These are phyloP conservation scores for Steinernema hermaphroditum DNA, from an alignment of 2,888 invertebrate species.

Conservation along the genomic window DNA sequence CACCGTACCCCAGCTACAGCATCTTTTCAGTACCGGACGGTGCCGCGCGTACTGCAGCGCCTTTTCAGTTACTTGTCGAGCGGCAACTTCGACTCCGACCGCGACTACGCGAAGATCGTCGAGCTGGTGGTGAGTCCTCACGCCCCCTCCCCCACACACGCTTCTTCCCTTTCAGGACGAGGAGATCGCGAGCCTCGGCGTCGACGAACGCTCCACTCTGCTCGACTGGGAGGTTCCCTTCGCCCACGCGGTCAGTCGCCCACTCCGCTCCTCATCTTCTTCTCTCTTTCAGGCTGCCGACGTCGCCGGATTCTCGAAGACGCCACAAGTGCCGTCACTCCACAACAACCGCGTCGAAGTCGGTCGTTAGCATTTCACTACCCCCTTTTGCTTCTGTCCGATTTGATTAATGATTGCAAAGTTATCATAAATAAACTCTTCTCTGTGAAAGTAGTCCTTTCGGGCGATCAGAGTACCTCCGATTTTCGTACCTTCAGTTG, in stretches of 20 bases:
- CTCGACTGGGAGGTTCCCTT: conserved; percentile 4
- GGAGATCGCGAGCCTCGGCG: background rate
- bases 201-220: background rate
- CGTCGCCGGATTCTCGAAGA: too few relatives aligned
- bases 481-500: too few relatives aligned
- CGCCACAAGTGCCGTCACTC: too few relatives aligned
- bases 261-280: too few relatives aligned
- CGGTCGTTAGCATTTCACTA: too few relatives aligned
- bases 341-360: too few relatives aligned
- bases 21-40: background rate
- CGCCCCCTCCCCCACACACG: background rate
- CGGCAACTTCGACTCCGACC: background rate
- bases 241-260: background rate
- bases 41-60: background rate
- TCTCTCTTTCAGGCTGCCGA: too few relatives aligned
- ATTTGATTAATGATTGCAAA: too few relatives aligned
- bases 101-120: background rate
- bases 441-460: too few relatives aligned
- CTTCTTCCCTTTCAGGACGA: background rate
- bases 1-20: background rate
- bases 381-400: too few relatives aligned
- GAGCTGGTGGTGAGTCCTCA: background rate
- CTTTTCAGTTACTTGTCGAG: background rate
- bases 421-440: too few relatives aligned
- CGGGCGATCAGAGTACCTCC: too few relatives aligned